Evolutionary conservation across 1,140 invertebrate genomes (phyloP).

Genomic region (Dinothrombium tinctorium): DNA sequence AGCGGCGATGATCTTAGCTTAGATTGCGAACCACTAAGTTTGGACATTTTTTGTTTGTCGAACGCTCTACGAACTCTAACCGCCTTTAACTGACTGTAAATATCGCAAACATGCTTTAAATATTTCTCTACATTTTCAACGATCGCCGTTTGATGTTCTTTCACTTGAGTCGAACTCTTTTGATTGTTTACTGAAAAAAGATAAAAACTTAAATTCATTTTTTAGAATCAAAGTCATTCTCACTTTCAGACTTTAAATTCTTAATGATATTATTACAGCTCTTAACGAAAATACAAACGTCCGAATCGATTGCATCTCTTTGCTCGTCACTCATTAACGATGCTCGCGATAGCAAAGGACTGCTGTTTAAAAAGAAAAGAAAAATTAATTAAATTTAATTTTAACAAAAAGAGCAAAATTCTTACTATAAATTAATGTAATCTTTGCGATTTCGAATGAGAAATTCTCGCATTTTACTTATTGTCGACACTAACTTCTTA

Average conservation of each 20-base stretch:
- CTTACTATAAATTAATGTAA: constrained; percentile 52
- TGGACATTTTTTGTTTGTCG: constrained; percentile 45
- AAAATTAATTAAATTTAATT: constrained; percentile 1
- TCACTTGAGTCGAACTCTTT: constrained; percentile 16
- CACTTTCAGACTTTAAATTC: constrained; percentile 39
- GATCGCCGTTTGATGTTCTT: constrained; percentile 20
- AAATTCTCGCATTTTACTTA: constrained; percentile 50
- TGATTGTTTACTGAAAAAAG: constrained; percentile 8
- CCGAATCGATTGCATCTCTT: constrained; percentile 55
- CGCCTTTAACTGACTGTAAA: constrained; percentile 65
- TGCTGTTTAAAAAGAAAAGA: constrained; percentile 10
- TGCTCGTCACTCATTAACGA: constrained; percentile 50
- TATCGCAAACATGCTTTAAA: constrained; percentile 43
- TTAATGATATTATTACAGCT: constrained; percentile 47
- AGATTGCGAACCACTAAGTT: too few species aligned
- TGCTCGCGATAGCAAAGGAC: constrained; percentile 33
- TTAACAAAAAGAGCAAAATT: constrained; percentile 1
- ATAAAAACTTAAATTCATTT: background rate
- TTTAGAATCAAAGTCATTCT: constrained; percentile 1
- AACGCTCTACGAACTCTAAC: constrained; percentile 55
- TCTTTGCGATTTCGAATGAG: constrained; percentile 53
- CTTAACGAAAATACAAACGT: constrained; percentile 56
- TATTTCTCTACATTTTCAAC: constrained; percentile 21
- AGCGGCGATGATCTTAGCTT: too few species aligned
- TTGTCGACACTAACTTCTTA: constrained; percentile 28